Conservation (phyloP, 2,888 invertebrate species). For the Poecilobothrus nobilitatus region DNA sequence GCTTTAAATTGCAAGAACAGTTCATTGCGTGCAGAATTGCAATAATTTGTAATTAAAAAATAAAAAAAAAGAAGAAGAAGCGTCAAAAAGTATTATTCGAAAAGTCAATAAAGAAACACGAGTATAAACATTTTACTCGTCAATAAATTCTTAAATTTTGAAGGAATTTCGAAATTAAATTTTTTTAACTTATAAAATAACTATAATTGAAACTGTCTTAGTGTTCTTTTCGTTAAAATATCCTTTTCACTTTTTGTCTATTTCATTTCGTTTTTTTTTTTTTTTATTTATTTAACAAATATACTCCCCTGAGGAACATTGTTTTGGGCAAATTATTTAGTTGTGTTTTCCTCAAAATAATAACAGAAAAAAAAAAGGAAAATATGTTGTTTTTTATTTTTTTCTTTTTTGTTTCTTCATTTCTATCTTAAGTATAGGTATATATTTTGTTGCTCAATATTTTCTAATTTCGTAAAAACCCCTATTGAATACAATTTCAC, state of each 20-base stretch:
- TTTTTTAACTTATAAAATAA: no score
- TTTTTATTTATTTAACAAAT: not conserved
- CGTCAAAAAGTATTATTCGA: no score
- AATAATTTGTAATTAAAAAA: no score
- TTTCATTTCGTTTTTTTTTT: not conserved
- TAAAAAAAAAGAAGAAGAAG: no score
- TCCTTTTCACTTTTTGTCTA: not conserved
- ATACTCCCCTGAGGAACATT: not conserved
- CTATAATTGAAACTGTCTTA: not conserved
- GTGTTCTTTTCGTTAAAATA: not conserved
- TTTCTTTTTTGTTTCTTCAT: not conserved
- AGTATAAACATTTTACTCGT: no score
- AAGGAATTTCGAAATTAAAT: no score
- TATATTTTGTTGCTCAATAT: not conserved
- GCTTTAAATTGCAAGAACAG: no score
- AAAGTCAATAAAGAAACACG: no score
- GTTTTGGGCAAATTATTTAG: not conserved
- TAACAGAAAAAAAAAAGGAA: not conserved
- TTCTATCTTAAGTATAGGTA: not conserved
- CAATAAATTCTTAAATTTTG: no score
- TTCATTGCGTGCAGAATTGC: no score
- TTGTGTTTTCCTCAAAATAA: not conserved
- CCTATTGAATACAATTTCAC: not conserved
- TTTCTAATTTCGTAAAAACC: not conserved
- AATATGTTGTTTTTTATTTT: not conserved